phyloP scores from a whole-genome alignment of 53 echinoderm and acorn worm species.

The Holothuria scabra region DNA sequence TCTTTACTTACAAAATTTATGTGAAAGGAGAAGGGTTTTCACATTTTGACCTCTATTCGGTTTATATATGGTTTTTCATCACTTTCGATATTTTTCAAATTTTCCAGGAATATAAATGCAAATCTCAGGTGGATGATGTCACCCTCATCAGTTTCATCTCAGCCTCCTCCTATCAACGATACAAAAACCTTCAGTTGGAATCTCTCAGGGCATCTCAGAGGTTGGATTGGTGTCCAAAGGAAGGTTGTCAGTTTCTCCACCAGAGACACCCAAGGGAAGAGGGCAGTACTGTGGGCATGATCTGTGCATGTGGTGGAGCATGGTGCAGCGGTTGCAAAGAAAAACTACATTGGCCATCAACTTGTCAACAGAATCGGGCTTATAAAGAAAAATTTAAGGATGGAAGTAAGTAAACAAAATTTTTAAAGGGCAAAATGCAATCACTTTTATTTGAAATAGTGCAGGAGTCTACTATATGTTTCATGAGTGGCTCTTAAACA shows the following conservation, averaged over 20 bases:
- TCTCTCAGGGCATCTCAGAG: conserved; percentile 52
- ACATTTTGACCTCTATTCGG: too few relatives aligned
- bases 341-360: conserved; percentile 89
- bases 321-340: conserved; percentile 81
- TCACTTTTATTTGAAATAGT: neutral
- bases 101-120: conserved; percentile 73
- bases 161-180: conserved; percentile 54
- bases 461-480: too few relatives aligned
- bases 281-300: conserved; percentile 26
- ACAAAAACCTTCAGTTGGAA: conserved; percentile 52
- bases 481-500: too few relatives aligned
- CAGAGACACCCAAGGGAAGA: neutral
- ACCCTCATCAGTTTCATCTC: conserved; percentile 72
- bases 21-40: too few relatives aligned
- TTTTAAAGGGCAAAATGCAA: neutral
- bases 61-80: neutral
- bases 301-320: conserved; percentile 76
- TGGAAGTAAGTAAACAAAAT: neutral
- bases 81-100: too few relatives aligned
- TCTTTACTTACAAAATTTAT: too few relatives aligned
- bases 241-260: conserved; percentile 65
- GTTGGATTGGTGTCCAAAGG: conserved; percentile 71
- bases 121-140: conserved; percentile 64
- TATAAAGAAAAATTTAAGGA: conserved; percentile 52
- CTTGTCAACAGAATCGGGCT: conserved; percentile 72